Evolutionary conservation across 2,797 vertebrate species (phyloP), one percentile per base, ranked within the genome.

Genomic region (Dallia pectoralis): DNA sequence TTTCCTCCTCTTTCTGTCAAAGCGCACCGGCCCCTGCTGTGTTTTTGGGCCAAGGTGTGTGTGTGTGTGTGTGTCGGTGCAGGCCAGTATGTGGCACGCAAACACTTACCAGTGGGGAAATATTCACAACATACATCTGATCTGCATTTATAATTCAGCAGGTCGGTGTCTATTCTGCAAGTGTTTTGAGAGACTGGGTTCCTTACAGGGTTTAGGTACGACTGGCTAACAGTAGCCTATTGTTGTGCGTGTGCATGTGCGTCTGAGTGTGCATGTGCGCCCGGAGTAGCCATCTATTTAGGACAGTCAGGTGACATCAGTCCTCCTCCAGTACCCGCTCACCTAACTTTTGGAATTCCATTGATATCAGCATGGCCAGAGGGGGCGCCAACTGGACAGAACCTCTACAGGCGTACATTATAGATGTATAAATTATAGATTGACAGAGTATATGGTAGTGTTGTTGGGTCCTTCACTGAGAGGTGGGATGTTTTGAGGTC

Each of bases 81-180:
- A 5, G 83, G 77, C 79, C 84, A 79, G 83, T 76, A 79, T 56
- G 76, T 84, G 71, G 90, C 90, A 92, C 89, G 89, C 90, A 67
- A 89, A 91, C 84, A 91, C 66, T 74, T 49, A 67, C 30, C 71
- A 72, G 25, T 30, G 25, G 51, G 51, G 32, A 62, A 74, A 88
- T 90, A 90, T 91, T 90, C 86, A 85, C 86, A 86, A 89, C 89
- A 91, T 91, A 91, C 89, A 89, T 89, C 89, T 86, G 87, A 89
- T 88, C 82, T 79, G 56, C 84, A 91, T 92, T 72, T 79, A 92
- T 92, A 88, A 92, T 93, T 91, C 78, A 92, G 68, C 69, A 81
- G 74, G 65, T 67, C 74, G 83, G 87, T 88, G 90, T 88, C 84
- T 90, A 87, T 85, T 88, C 87, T 85, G 85, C 82, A 86, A 87